Evolutionary conservation across 2,888 invertebrate species (phyloP), one percentile per base, ranked within the genome.

Genomic region (Coecobrya sp.): DNA sequence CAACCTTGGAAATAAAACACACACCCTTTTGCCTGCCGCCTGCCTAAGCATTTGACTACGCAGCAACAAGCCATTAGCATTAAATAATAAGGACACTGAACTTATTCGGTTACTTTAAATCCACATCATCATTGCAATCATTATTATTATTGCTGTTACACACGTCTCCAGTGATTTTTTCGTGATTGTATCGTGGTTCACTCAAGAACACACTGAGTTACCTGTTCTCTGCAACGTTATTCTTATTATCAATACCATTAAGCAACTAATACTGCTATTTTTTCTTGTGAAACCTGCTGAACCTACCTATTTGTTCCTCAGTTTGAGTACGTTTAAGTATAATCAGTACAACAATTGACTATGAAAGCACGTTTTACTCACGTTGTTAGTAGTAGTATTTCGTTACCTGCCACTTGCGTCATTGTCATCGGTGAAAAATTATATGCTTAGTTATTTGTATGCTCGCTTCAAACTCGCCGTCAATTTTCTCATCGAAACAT

Each of bases 11-110:
- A 62, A 25, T 27, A 62, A 68, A 27, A 13, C 16, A 68, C 68
- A 68, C 68, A 68, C 68, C 68, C 68, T 59, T 59, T 82, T 82
- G 82, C 84, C 65, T 65, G 45, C 45, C 65, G 65, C 45, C 84
- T 85, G 45, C 25, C 73, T 45, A 76, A 76, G n/a, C 22, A 76
- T 10, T 45, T 76, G 22, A 76, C 19, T 45, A 76, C 42, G 19
- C 73, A 45, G 19, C 10, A 68, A 16, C 55, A 68, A 30, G 25
- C 42, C 55, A n/a, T 65, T 65, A 65, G 30, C 0, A 16, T 30
- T 65, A 27, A 8, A 65, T 27, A 13, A 65, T 76, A 45, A 22
- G 13, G 42, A 76, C 1, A 45, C 1, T 45, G 11, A 45, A 76
- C 73, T 76, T n/a, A 76, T 8, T 76, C 19, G 5, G 4, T 76